Base-by-base conservation (phyloP, 2,113 vertebrate genomes). In the Microcebus murinus region DNA sequence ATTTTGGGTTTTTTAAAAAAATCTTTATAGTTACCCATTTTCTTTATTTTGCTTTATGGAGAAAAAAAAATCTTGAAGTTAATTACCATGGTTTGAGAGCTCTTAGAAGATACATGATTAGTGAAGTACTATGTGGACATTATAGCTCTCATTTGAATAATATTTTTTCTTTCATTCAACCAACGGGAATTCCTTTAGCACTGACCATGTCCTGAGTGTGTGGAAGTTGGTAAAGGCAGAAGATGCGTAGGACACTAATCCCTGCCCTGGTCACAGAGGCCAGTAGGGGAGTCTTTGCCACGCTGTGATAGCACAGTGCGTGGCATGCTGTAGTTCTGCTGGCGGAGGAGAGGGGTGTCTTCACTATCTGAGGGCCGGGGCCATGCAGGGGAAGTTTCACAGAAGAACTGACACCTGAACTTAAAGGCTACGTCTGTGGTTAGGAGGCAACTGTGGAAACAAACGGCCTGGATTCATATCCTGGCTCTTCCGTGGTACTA, bases 261-360 rank as follows among this genome's bases (percentile, higher is more conserved):
- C 10, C 25, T 8, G n/a, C 21, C 45, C 23, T 6, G 4, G 12
- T 42, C 52, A 61, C 18, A 29, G 90, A 88, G 39, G 52, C 45
- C 59, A 4, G 39, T 31, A 1, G 29, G 57, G 23, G 48, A 10
- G 31, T 23, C 39, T 10, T 6, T 29, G 4, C 61, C 61, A 29
- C 11, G n/a, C 15, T 1, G 4, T 17, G 59, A 7, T 6, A 2
- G 13, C 61, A 21, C 34, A 59, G 25, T 17, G 5, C 2, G 4
- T 9, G 5, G 36, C 9, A 1, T 34, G 11, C 84, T 34, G 34
- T 73, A 29, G 52, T 71, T 17, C 15, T 50, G 50, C 31, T 27
- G 45, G 7, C 50, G 45, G 4, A 48, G 4, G 42, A 79, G n/a
- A 67, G 39, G 13, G 17, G 10, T 27, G 25, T 18, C 34, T 48